Conservation (phyloP, 2,888 invertebrate species). For the Eristalis tenax region DNA sequence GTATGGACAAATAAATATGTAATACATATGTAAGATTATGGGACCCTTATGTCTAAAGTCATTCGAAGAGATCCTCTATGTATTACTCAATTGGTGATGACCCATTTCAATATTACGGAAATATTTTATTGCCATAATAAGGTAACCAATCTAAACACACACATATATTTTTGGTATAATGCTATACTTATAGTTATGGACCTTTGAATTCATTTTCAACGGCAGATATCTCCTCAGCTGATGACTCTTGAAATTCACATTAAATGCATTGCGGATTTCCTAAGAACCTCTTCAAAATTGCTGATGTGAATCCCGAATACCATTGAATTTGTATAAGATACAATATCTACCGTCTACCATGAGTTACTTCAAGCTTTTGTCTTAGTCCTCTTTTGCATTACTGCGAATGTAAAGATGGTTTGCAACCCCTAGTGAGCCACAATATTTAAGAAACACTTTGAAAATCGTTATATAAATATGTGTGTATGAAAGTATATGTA, state of each 20-base stretch:
- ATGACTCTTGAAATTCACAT: slow-evolving; percentile 56
- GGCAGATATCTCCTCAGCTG: slow-evolving; percentile 63
- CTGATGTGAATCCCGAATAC: slow-evolving; percentile 56
- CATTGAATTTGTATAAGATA: slow-evolving; percentile 57
- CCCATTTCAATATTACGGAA: slow-evolving; percentile 14
- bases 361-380: slow-evolving; percentile 54
- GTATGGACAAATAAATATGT: no score
- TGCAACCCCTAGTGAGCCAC: slow-evolving; percentile 53
- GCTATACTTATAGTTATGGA: neutral
- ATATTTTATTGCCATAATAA: slow-evolving; percentile 31
- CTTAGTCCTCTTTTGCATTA: slow-evolving; percentile 40
- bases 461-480: slow-evolving; percentile 23
- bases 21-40: no score
- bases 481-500: slow-evolving; percentile 3
- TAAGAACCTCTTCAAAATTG: slow-evolving; percentile 61
- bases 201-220: slow-evolving; percentile 23
- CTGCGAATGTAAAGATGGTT: slow-evolving; percentile 37
- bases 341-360: slow-evolving; percentile 51
- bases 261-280: slow-evolving; percentile 60
- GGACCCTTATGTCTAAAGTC: no score
- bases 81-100: slow-evolving; percentile 28
- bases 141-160: slow-evolving; percentile 7
- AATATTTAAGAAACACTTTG: slow-evolving; percentile 51
- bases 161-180: neutral
- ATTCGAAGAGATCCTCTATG: neutral